Base-by-base conservation (phyloP, 2,888 invertebrate species). In the Meiosimyza decipiens region DNA sequence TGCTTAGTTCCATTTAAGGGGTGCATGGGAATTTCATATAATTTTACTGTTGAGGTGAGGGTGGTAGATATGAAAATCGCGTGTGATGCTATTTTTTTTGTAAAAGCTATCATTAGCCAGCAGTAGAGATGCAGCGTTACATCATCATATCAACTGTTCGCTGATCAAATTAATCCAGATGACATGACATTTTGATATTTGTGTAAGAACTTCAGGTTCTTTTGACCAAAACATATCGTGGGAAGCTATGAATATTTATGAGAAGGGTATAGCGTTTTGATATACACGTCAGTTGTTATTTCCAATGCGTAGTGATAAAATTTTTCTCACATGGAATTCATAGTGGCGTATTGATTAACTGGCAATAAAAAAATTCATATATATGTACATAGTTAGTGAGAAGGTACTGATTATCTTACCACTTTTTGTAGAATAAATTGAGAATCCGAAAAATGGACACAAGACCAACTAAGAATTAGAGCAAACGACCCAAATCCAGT, bases 161-260 rank as follows among this genome's bases (percentile, higher is more conserved):
- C 11, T 64, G 50, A 22, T 49, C 57, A 57, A 68, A 68, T 68
- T 68, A 70, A 62, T 70, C n/a, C 70, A 70, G 70, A 70, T 70
- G 70, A 70, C 70, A 52, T 50, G 70, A 62, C 70, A 62, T 70
- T 62, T 70, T 47, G 47, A 28, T 52, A 70, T 60, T 62, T 62
- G 62, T 62, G 52, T 70, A 62, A 6, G 33, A 49, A 49, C n/a
- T 47, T 62, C 47, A 22, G 11, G 40, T 47, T 2, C 2, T 22
- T 15, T 50, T 69, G 51, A 40, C 16, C 33, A 16, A 15, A 4
- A 51, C 40, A 18, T 9, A 40, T 28, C 70, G 70, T 70, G 70
- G 70, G 70, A 70, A 70, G n/a, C 2, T 49, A 57, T 68, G 22
- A 57, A 68, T 57, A 68, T 51, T 50, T 54, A n/a, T 40, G 6